Evolutionary conservation across 1,140 invertebrate genomes (phyloP), one percentile per base, ranked within the genome.

Genomic region (Eufriesea mexicana): DNA sequence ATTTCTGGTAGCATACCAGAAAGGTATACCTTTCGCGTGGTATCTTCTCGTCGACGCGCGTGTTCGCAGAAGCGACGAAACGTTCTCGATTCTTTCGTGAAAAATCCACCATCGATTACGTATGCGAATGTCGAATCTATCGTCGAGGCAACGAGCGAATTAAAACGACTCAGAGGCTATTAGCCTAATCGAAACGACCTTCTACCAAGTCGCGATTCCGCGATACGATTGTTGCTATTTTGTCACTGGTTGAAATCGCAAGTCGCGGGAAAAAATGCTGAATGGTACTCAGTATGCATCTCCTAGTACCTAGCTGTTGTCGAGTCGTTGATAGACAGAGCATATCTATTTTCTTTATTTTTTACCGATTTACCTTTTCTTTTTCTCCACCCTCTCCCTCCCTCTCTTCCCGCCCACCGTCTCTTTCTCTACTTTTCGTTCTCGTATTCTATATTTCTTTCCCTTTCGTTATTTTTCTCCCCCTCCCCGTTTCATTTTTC

Each of bases 311-410:
- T 90, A 91, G 92, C 93, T 94, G 91, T 94, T 94, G 93, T 94
- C 93, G 93, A 94, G 93, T 94, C 93, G 93, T 93, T 94, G 93
- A 94, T 94, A 94, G 93, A 94, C 93, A 93, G 90, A 94, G 93
- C 93, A 92, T 90, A 93, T 90, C 89, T 90, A 89, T 87, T 87
- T 86, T 86, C 47, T 86, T 88, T 85, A 87, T 78, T 89, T 90
- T 35, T 90, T 89, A 86, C 70, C 89, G 84, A 89, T 90, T 89
- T 28, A 66, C 25, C 64, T 25, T 47, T 55, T 79, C 71, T 79
- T 85, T 49, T 84, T 80, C 49, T 66, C 59, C 71, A n/a, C 74
- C 68, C 79, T 82, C 77, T 87, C 35, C 73, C n/a, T 45, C 0
- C 28, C 16, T 71, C 84, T 55, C 42, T 35, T 61, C 25, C 74